These are phyloP conservation scores for Cerastis leucographa DNA, from an alignment of 2,888 invertebrate species.

Conservation along the genomic window DNA sequence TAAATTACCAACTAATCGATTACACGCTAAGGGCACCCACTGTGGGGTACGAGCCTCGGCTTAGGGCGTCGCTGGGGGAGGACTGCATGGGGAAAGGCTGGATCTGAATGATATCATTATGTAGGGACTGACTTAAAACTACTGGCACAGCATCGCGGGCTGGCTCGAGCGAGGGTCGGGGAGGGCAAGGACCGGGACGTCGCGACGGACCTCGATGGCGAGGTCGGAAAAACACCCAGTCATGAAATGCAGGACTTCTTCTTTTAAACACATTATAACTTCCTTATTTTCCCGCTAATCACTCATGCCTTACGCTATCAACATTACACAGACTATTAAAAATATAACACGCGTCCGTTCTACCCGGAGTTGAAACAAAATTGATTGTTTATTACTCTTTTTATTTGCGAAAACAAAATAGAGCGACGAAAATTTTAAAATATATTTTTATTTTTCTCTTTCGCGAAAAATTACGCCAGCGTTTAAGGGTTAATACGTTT, in stretches of 20 bases:
- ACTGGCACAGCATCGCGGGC: no score
- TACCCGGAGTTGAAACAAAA: slow-evolving; percentile 60
- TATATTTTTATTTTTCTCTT: slow-evolving; percentile 23
- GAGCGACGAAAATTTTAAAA: slow-evolving; percentile 11
- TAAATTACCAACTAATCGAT: no score
- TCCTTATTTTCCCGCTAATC: slow-evolving; percentile 14
- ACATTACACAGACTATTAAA: slow-evolving; percentile 62
- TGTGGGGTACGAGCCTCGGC: no score
- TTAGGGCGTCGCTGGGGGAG: no score
- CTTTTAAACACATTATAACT: not conserved
- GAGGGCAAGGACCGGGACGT: no score
- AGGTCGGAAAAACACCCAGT: no score
- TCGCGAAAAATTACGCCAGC: slow-evolving; percentile 10
- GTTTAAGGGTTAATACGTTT: slow-evolving; percentile 52
- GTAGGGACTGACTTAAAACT: no score
- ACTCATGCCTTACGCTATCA: not conserved
- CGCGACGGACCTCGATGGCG: no score
- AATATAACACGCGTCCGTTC: slow-evolving; percentile 59
- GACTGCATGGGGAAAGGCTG: no score
- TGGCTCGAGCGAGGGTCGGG: no score
- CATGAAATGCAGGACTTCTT: not conserved
- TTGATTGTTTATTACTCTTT: slow-evolving; percentile 63
- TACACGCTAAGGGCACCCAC: no score
- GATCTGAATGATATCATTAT: no score
- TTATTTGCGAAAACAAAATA: slow-evolving; percentile 52